Evolutionary conservation across 2,888 invertebrate species (phyloP).

Genomic region (Dorcus hopei): DNA sequence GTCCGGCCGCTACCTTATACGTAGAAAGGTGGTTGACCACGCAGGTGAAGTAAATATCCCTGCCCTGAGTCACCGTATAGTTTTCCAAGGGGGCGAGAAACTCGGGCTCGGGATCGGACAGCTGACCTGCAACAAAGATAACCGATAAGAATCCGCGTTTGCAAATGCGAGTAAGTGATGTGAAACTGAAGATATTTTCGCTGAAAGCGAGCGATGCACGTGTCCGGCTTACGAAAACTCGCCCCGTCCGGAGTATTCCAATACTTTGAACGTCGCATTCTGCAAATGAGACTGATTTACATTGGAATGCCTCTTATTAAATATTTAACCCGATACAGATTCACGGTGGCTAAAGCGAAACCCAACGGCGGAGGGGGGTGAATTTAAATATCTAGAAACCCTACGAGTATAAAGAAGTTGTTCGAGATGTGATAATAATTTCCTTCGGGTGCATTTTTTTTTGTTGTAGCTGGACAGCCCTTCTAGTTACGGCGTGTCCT

Average conservation of each 20-base stretch:
- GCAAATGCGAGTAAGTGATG: constrained; percentile 45
- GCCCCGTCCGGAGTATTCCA: constrained; percentile 41
- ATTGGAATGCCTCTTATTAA: constrained; percentile 49
- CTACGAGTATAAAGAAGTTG: no score
- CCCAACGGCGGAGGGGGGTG: constrained; percentile 1
- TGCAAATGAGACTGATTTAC: constrained; percentile 46
- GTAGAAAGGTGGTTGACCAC: constrained; percentile 85
- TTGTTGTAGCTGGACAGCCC: no score
- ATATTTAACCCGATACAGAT: constrained; percentile 40
- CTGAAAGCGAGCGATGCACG: constrained; percentile 45
- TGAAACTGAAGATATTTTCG: constrained; percentile 49
- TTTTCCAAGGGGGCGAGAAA: constrained; percentile 83
- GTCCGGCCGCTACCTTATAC: constrained; percentile 66
- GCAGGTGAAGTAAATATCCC: constrained; percentile 86
- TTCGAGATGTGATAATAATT: no score
- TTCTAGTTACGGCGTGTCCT: no score
- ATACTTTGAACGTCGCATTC: constrained; percentile 45
- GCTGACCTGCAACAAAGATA: constrained; percentile 61
- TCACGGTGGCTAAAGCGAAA: background rate
- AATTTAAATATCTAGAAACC: no score
- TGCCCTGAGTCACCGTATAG: constrained; percentile 81
- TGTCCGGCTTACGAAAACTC: constrained; percentile 44
- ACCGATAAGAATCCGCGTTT: constrained; percentile 20
- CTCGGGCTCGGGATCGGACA: constrained; percentile 69
- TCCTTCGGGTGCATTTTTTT: no score